These are phyloP conservation scores for Pionites leucogaster DNA, from an alignment of 2,113 vertebrate genomes.

Conservation along the genomic window DNA sequence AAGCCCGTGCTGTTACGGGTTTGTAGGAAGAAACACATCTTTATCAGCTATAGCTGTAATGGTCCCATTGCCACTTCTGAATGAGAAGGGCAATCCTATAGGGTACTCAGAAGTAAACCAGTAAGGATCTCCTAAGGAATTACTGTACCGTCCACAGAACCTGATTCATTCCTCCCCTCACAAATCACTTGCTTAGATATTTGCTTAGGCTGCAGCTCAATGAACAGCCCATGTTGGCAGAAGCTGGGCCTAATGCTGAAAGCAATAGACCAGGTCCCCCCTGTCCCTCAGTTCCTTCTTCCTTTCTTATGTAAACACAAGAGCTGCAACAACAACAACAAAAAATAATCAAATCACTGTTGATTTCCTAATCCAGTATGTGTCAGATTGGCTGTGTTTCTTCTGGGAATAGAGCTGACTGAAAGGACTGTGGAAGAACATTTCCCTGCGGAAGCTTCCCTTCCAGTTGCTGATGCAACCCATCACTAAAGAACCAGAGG, in stretches of 20 bases:
- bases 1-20: background rate
- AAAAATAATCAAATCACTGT: background rate
- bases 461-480: background rate
- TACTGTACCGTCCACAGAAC: background rate
- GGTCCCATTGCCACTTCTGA: background rate
- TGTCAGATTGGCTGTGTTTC: background rate
- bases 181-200: background rate
- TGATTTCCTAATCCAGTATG: background rate
- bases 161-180: background rate
- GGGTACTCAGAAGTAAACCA: background rate
- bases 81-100: background rate
- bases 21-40: background rate
- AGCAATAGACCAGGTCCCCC: accelerated
- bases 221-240: background rate
- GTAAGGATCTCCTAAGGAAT: background rate
- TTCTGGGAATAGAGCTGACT: background rate
- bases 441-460: background rate
- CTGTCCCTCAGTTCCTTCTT: background rate
- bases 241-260: background rate
- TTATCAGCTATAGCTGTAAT: background rate
- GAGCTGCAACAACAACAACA: background rate
- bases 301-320: background rate
- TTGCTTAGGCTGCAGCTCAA: background rate
- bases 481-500: background rate
- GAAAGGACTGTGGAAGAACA: background rate